These are phyloP conservation scores for Brachionus angularis DNA, from an alignment of 1,140 invertebrate species.

Conservation along the genomic window DNA sequence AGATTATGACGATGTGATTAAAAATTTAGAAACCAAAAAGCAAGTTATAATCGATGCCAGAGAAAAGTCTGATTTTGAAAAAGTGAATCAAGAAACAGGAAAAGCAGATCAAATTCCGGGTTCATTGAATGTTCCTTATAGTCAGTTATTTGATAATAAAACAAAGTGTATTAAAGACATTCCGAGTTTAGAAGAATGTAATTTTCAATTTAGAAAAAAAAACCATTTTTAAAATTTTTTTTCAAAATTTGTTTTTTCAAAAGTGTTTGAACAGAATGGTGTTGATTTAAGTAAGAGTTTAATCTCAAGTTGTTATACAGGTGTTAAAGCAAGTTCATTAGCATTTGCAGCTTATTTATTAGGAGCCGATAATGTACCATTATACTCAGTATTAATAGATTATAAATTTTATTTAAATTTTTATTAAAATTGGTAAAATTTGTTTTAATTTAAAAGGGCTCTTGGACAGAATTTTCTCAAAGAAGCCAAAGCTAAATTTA, in stretches of 20 bases:
- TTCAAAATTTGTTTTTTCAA: background rate
- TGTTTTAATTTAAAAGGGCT: background rate
- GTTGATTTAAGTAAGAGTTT: conserved; percentile 13
- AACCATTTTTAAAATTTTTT: background rate
- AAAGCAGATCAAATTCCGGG: background rate
- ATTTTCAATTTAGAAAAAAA: background rate
- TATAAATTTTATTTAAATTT: background rate
- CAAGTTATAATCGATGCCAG: conserved; percentile 9
- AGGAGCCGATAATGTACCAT: background rate
- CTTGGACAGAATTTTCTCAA: conserved; percentile 8
- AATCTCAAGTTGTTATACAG: conserved; percentile 4
- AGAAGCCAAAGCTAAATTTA: no score
- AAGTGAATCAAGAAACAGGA: background rate
- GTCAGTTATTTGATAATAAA: conserved; percentile 10
- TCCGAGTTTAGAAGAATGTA: background rate
- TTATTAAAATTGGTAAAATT: background rate
- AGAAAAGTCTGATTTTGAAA: background rate
- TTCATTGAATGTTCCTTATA: conserved; percentile 39
- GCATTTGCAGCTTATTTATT: conserved; percentile 22
- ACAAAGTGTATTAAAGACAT: background rate
- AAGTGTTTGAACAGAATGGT: conserved; percentile 20
- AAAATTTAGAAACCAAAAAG: background rate
- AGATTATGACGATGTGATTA: background rate
- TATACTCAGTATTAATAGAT: conserved; percentile 21
- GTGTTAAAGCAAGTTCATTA: conserved; percentile 22